These are phyloP conservation scores for Muscina levida DNA, from an alignment of 2,888 invertebrate species.

Conservation along the genomic window DNA sequence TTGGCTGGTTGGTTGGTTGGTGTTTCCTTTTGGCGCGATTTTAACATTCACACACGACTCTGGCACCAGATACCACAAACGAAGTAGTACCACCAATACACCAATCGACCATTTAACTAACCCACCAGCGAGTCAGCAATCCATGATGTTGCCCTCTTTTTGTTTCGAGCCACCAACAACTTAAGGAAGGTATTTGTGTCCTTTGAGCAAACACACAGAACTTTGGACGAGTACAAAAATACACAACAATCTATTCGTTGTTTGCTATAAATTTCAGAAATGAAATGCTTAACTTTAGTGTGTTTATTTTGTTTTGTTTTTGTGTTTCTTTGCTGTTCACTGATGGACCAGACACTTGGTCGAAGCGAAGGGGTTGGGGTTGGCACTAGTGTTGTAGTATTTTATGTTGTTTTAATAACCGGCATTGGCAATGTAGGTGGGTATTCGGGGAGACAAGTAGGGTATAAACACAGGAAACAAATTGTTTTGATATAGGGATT, in stretches of 20 bases:
- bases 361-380: not conserved
- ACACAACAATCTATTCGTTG: constrained; percentile 65
- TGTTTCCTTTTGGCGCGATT: constrained; percentile 62
- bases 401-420: constrained; percentile 9
- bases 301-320: constrained; percentile 23
- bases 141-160: constrained; percentile 61
- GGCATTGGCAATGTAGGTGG: no score
- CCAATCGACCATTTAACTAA: not conserved
- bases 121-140: not conserved
- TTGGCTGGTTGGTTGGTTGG: constrained; percentile 50
- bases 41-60: constrained; percentile 64
- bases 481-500: no score
- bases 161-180: constrained; percentile 47
- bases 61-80: constrained; percentile 41
- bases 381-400: constrained; percentile 11
- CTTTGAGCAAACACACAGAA: constrained; percentile 44
- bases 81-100: constrained; percentile 6
- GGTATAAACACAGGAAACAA: no score
- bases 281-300: constrained; percentile 44
- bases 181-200: constrained; percentile 60
- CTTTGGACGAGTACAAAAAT: constrained; percentile 33
- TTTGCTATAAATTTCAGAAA: constrained; percentile 67
- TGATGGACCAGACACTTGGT: no score
- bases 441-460: no score
- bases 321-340: not conserved